These are phyloP conservation scores for Tortricodes alternella DNA, from an alignment of 2,888 invertebrate species.

Conservation along the genomic window DNA sequence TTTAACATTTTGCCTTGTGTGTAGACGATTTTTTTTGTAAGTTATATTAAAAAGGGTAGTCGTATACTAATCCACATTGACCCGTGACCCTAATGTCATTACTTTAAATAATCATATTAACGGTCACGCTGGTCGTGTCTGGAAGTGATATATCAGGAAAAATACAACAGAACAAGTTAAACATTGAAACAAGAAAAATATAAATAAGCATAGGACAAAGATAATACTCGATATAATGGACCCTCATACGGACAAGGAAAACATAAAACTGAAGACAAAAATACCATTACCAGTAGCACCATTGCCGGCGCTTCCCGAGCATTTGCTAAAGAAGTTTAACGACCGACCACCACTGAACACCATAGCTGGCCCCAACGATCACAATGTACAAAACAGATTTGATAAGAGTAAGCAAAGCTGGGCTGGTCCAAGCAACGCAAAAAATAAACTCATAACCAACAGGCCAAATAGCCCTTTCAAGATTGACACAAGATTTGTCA, in stretches of 20 bases:
- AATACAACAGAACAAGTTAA: conserved; percentile 8
- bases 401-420: conserved; percentile 2
- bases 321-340: conserved; percentile 42
- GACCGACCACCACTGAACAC: conserved; percentile 54
- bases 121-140: conserved; percentile 59
- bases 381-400: background rate
- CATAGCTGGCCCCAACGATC: conserved; percentile 12
- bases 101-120: conserved; percentile 33
- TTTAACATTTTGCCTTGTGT: no score
- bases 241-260: conserved; percentile 56
- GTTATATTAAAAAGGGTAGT: no score
- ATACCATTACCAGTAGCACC: conserved; percentile 61
- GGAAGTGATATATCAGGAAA: conserved; percentile 32
- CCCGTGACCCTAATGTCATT: background rate
- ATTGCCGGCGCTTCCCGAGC: conserved; percentile 55
- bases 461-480: conserved; percentile 34
- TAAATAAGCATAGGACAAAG: background rate
- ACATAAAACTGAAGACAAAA: conserved; percentile 43
- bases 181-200: conserved; percentile 8
- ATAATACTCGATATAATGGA: conserved; percentile 42
- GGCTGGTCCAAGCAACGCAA: conserved; percentile 36
- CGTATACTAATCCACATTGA: no score
- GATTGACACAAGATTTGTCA: conserved; percentile 52
- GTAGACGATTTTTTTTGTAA: no score
- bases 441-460: conserved; percentile 33